Evolutionary conservation across 2,113 vertebrate species (phyloP), one percentile per base, ranked within the genome.

Genomic region (Hemiscyllium ocellatum): DNA sequence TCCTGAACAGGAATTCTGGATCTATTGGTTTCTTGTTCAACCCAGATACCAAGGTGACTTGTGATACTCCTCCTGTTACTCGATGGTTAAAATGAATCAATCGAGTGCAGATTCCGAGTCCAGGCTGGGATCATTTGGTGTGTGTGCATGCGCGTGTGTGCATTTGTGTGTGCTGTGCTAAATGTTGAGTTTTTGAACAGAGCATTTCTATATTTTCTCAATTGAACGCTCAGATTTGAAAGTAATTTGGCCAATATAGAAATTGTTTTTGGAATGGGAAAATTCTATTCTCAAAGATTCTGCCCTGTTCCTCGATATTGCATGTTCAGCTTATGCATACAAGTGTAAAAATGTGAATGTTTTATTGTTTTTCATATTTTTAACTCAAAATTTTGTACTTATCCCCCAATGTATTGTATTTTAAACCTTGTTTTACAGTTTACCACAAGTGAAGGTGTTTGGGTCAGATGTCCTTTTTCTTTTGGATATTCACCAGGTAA

Each of bases 381-480:
- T 50, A 15, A 70, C n/a, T 47, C 24, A 4, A 93, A 22, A 17
- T 93, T 5, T 24, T 42, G 17, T 94, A 42, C 8, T 42, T 10
- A 19, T 50, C 83, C 47, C 22, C n/a, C 66, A 94, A 22, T 66
- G 19, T 93, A 29, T 61, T 33, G 22, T 20, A 70, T 70, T 20
- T 56, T 3, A 96, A 96, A 96, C 96, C 29, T 96, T 96, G 89
- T 70, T 65, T 97, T 97, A 96, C 96, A 98, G 98, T 98, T 98
- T 96, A 97, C 97, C 68, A 97, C 96, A 52, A 97, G 96, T 24
- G 78, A 95, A 89, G 97, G 96, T 22, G 97, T 96, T 95, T 98
- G 98, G 98, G 97, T 97, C 96, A 97, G 96, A 96, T 99, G 98
- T 86, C 98, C 98, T 1, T 98, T 99, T 97, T 96, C 96, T 47